Conservation (phyloP, 2,888 invertebrate species). For the Alcis repandata region DNA sequence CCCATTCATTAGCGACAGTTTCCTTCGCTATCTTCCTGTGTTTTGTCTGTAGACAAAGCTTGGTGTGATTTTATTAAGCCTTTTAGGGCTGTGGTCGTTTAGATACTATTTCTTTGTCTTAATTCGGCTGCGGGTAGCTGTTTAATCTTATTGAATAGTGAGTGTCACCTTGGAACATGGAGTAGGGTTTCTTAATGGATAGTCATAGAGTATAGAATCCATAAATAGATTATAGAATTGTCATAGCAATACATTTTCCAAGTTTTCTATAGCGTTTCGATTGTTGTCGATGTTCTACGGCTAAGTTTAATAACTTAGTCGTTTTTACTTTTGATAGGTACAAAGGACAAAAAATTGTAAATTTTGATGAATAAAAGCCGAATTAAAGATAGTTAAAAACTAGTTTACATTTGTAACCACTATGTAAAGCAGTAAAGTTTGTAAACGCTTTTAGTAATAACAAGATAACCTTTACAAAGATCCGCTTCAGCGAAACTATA, state of each 20-base stretch:
- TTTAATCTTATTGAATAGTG: not conserved
- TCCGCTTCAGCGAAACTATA: constrained; percentile 1
- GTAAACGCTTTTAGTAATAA: not conserved
- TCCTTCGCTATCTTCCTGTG: constrained; percentile 8
- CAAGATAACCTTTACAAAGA: not conserved
- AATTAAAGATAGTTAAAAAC: not conserved
- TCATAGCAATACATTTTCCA: too few species aligned
- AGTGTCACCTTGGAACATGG: not conserved
- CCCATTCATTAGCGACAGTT: constrained; percentile 30
- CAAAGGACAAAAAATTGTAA: too few species aligned
- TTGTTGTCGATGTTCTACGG: too few species aligned
- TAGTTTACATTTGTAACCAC: not conserved
- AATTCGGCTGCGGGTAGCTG: not conserved
- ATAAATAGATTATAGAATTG: too few species aligned
- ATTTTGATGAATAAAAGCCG: too few species aligned
- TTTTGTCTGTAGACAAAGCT: constrained; percentile 4
- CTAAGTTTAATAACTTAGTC: too few species aligned
- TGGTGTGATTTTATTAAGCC: constrained; percentile 15
- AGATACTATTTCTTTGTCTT: not conserved
- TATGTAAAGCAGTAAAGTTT: not conserved
- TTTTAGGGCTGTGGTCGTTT: constrained; percentile 1
- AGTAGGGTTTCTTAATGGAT: too few species aligned
- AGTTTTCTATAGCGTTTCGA: too few species aligned
- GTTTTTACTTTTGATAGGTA: too few species aligned
- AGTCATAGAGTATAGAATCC: too few species aligned